Percentiles rank a stretch among this genome's conserved stretches.
Conservation (phyloP, 1,140 invertebrate species). For the Sinonovacula constricta region DNA sequence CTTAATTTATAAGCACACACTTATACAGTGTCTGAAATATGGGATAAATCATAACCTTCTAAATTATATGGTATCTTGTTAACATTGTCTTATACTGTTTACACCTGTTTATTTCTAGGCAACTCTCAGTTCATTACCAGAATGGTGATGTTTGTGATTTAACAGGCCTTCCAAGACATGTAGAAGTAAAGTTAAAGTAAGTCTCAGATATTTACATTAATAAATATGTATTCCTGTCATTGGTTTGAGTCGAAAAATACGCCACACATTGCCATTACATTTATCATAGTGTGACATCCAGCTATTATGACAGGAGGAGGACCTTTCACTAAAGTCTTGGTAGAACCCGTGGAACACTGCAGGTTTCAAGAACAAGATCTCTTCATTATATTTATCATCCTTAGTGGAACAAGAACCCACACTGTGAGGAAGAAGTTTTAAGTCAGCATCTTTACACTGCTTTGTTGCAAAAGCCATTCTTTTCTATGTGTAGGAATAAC, state of each 20-base stretch:
- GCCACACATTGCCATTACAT: no score
- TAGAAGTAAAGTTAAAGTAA: conserved; percentile 87
- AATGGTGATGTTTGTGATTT: conserved; percentile 90
- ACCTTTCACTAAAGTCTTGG: neutral
- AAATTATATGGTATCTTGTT: no score
- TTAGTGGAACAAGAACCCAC: no score
- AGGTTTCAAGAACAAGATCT: neutral
- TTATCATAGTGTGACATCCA: neutral
- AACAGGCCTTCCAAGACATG: conserved; percentile 72
- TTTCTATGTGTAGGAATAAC: no score
- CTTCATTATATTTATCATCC: no score
- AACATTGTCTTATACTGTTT: no score
- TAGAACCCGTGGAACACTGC: neutral
- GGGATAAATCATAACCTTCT: neutral
- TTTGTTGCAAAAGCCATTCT: no score
- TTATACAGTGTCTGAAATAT: neutral
- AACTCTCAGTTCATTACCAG: conserved; percentile 92
- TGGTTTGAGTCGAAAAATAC: no score
- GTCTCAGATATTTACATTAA: conserved; percentile 39
- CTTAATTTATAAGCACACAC: neutral
- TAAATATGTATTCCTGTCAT: conserved; percentile 15
- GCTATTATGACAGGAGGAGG: neutral
- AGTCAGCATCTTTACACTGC: no score
- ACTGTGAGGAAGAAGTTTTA: no score
- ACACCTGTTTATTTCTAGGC: conserved; percentile 74